These are phyloP conservation scores for Limnodromus scolopaceus DNA, from an alignment of 2,797 vertebrate genomes.

Conservation along the genomic window DNA sequence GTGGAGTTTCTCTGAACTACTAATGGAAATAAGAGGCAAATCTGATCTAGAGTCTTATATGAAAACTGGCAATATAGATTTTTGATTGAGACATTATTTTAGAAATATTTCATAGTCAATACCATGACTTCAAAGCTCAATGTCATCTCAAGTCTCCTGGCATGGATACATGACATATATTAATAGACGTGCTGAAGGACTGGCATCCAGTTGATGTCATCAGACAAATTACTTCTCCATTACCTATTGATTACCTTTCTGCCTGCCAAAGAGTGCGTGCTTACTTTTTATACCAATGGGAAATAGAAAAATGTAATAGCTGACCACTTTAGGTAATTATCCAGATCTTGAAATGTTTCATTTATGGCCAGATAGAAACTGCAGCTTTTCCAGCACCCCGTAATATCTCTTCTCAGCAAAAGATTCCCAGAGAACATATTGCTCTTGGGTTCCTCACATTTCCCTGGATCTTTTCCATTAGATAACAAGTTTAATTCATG, in stretches of 20 bases:
- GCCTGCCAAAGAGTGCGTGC: not conserved
- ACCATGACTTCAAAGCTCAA: slow-evolving; percentile 15
- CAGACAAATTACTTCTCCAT: slow-evolving; percentile 42
- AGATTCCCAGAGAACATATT: not conserved
- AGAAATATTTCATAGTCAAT: slow-evolving; percentile 33
- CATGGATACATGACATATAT: not conserved
- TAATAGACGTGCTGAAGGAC: slow-evolving; percentile 44
- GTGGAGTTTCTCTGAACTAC: not conserved
- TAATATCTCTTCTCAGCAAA: not conserved
- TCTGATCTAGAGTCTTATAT: not conserved
- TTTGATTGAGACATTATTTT: slow-evolving; percentile 12
- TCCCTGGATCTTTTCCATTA: not conserved
- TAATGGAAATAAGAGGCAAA: slow-evolving; percentile 13
- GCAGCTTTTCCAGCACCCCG: not conserved
- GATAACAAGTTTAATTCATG: not conserved
- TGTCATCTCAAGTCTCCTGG: slow-evolving; percentile 30
- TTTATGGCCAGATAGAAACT: not conserved
- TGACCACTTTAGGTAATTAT: slow-evolving; percentile 9
- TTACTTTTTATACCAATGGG: not conserved
- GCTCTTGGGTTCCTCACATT: not conserved
- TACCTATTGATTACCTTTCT: slow-evolving; percentile 41
- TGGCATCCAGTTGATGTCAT: slow-evolving; percentile 37
- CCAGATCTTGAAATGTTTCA: not conserved
- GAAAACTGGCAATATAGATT: not conserved
- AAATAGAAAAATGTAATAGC: slow-evolving; percentile 26